Evolutionary conservation across 1,140 invertebrate genomes (phyloP).

Genomic region (Pseudoatta argentina): DNA sequence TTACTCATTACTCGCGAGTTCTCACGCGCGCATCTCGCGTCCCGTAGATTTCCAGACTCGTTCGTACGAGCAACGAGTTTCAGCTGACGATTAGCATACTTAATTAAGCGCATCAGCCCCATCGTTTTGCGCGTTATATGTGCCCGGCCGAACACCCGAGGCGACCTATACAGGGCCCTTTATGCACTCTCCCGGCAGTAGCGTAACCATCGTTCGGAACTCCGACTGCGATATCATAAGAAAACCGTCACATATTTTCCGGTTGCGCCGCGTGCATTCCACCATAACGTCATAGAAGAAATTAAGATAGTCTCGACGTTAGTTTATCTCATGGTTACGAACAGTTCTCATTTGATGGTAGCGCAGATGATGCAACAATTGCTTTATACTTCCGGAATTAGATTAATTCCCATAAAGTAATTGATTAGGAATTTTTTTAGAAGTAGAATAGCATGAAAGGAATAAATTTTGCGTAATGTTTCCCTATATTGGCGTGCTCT

Average conservation of each 20-base stretch:
- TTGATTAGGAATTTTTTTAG: slow-evolving; percentile 1
- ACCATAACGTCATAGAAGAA: slow-evolving; percentile 1
- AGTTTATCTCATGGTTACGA: slow-evolving; percentile 20
- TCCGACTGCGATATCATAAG: slow-evolving; percentile 12
- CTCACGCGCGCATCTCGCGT: slow-evolving; percentile 11
- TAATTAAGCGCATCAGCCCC: slow-evolving; percentile 70
- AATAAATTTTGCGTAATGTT: neutral
- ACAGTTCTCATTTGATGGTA: slow-evolving; percentile 16
- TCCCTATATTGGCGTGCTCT: too few species aligned
- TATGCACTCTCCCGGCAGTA: slow-evolving; percentile 21
- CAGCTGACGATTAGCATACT: slow-evolving; percentile 74
- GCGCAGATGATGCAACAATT: neutral
- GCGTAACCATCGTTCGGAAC: slow-evolving; percentile 48
- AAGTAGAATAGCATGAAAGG: neutral
- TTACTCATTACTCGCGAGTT: slow-evolving; percentile 26
- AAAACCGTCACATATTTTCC: slow-evolving; percentile 47
- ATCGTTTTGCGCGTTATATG: slow-evolving; percentile 68
- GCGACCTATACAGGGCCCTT: slow-evolving; percentile 38
- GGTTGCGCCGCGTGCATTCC: slow-evolving; percentile 21
- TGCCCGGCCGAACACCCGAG: slow-evolving; percentile 63
- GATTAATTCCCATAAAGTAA: neutral
- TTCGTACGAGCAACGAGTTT: slow-evolving; percentile 60
- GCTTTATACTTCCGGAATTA: slow-evolving; percentile 20
- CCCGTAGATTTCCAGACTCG: slow-evolving; percentile 49
- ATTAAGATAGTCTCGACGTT: neutral